Percentiles rank a stretch among this genome's conserved stretches.
These are phyloP conservation scores for Gallinago jamesoni DNA, from an alignment of 2,113 vertebrate genomes.

Conservation along the genomic window DNA sequence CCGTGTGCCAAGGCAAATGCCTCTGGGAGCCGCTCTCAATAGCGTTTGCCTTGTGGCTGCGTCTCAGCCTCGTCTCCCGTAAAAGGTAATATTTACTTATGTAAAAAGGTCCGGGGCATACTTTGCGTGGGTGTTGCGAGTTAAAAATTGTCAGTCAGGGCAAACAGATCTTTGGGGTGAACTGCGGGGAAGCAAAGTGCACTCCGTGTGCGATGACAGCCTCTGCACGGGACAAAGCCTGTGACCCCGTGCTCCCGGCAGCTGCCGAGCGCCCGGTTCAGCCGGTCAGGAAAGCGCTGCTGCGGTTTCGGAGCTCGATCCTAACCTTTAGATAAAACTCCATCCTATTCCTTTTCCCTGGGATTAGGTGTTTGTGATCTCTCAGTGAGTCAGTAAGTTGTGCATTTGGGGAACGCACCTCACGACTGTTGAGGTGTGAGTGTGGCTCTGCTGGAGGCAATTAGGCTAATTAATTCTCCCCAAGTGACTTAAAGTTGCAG, in stretches of 20 bases:
- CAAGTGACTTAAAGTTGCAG: neutral
- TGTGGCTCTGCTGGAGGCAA: neutral
- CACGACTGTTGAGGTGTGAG: neutral
- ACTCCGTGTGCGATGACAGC: accelerated
- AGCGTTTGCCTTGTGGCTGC: neutral
- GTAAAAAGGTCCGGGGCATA: neutral
- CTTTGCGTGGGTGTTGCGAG: neutral
- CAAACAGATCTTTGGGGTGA: neutral
- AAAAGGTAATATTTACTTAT: neutral
- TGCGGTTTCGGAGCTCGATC: neutral
- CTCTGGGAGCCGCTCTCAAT: neutral
- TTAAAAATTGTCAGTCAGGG: neutral
- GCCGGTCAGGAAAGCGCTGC: neutral
- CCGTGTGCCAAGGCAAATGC: too few species aligned
- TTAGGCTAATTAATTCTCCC: neutral
- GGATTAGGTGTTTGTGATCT: neutral
- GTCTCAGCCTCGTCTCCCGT: neutral
- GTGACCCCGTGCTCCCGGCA: neutral
- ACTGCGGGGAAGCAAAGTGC: neutral
- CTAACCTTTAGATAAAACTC: neutral
- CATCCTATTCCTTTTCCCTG: neutral
- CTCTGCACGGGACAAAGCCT: neutral
- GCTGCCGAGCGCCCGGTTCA: neutral
- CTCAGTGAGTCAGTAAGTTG: neutral
- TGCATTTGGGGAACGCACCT: neutral